Evolutionary conservation across 1,140 invertebrate species (phyloP), one percentile per base, ranked within the genome.

Genomic region (Drosophila gunungcola): DNA sequence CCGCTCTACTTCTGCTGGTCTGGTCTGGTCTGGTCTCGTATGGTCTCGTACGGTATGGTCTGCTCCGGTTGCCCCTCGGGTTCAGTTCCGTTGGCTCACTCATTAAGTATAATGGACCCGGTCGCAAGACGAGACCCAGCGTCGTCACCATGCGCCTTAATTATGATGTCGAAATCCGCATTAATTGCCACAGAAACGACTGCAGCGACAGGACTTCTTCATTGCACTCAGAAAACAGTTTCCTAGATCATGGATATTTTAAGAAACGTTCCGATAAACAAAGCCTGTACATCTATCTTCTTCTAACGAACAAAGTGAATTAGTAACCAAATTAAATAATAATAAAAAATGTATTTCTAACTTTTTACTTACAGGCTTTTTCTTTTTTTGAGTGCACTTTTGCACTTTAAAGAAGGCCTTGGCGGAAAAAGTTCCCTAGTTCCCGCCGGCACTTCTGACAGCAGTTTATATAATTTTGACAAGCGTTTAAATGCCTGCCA

Each of bases 161-260:
- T 89, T 89, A 89, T 89, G 85, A 89, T 90, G 84, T 90, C 84
- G 84, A 89, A 89, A 89, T 75, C 84, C 80, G 73, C 85, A 89
- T 89, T 89, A 89, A 89, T 89, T 89, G 85, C 68, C 73, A 70
- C 58, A 69, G 81, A 89, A 88, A 89, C 63, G 62, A 43, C 78
- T 36, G 34, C 56, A 43, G 25, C 6, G 3, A 21, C 43, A 46
- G 39, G 42, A 61, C 52, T 62, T 43, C 41, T 43, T 46, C 11
- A 6, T 11, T 70, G 32, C 65, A 70, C 52, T 69, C 7, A 0
- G 36, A 69, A 38, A 16, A 52, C 4, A 29, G 2, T 7, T 2
- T 9, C 12, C 0, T 12, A 11, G 6, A 16, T 32, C 29, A 32
- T 32, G 29, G 29, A 32, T 32, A 2, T 32, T 6, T 32, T 32